Conservation (phyloP, 2,888 invertebrate genomes). For the Spilosoma lubricipeda region DNA sequence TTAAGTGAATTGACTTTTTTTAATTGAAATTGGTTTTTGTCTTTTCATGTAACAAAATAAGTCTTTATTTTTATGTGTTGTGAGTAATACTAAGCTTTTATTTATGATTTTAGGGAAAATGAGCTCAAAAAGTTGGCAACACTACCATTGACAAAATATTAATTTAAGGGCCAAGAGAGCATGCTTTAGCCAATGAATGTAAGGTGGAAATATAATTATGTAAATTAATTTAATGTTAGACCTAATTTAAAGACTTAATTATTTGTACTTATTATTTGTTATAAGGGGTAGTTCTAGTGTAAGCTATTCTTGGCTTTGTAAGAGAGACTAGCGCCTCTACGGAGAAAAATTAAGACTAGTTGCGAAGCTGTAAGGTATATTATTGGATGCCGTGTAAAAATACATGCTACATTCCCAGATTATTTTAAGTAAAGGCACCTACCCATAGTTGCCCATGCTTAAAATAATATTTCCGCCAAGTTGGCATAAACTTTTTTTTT, state of each 20-base stretch:
- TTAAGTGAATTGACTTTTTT: background rate
- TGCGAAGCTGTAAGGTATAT: background rate
- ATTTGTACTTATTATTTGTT: background rate
- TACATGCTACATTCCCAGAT: too few species aligned
- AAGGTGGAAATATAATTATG: background rate
- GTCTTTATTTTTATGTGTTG: background rate
- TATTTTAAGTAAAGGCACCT: too few species aligned
- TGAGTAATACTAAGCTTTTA: background rate
- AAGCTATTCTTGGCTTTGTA: background rate
- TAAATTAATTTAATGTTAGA: background rate
- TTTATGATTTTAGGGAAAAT: background rate
- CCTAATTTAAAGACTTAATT: conserved; percentile 1
- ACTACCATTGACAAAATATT: too few species aligned
- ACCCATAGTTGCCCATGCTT: too few species aligned
- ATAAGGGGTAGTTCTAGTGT: background rate
- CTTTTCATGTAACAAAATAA: background rate
- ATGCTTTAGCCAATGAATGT: conserved; percentile 12
- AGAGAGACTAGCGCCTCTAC: background rate
- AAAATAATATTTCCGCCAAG: too few species aligned
- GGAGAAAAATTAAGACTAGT: too few species aligned
- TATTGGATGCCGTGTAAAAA: background rate
- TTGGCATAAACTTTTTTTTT: too few species aligned
- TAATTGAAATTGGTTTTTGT: background rate
- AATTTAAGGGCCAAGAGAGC: background rate
- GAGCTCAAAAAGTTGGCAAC: background rate